Evolutionary conservation across 2,888 invertebrate genomes (phyloP).

Genomic region (Leucoma salicis): DNA sequence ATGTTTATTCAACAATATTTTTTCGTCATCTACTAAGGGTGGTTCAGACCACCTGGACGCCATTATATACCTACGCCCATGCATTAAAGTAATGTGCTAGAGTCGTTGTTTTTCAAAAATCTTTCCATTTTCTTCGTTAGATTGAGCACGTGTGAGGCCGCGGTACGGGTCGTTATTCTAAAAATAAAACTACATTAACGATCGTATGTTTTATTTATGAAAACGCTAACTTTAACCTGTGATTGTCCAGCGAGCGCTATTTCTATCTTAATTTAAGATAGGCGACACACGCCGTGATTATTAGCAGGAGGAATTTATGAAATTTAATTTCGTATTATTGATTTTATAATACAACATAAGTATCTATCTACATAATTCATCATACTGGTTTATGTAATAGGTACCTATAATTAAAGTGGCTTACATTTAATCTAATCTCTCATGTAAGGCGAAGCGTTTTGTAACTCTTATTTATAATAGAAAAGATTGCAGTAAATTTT

Average conservation of each 20-base stretch:
- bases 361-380: constrained; percentile 29
- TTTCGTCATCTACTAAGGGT: too few relatives aligned
- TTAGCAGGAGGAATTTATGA: constrained; percentile 12
- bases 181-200: constrained; percentile 14
- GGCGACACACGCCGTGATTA: constrained; percentile 10
- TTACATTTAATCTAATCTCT: constrained; percentile 35
- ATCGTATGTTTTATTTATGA: constrained; percentile 13
- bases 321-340: constrained; percentile 51
- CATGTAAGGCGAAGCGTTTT: constrained; percentile 30
- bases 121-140: too few relatives aligned
- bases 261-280: constrained; percentile 11
- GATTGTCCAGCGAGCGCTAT: constrained; percentile 5
- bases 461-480: constrained; percentile 9
- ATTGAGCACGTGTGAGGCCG: too few relatives aligned
- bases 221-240: constrained; percentile 7
- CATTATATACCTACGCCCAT: too few relatives aligned
- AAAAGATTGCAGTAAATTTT: too few relatives aligned
- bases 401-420: constrained; percentile 32
- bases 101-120: too few relatives aligned
- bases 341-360: constrained; percentile 53
- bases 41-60: too few relatives aligned
- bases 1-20: too few relatives aligned
- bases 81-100: too few relatives aligned
- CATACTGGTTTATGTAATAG: constrained; percentile 28
- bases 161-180: too few relatives aligned